Conservation (phyloP, 2,797 vertebrate species). For the Naso thynnoides region DNA sequence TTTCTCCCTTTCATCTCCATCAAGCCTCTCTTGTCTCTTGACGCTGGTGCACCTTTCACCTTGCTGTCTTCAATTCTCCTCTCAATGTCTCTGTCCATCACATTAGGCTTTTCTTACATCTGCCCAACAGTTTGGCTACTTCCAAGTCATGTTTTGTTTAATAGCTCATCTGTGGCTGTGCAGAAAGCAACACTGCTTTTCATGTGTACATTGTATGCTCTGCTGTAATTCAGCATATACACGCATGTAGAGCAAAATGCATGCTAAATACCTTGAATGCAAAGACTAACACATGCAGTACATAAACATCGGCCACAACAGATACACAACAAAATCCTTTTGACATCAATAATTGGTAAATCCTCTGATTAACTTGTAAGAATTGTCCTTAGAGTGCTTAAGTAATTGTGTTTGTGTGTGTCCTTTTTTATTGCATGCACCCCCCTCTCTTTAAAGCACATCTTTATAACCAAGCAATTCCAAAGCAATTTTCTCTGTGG, state of each 20-base stretch:
- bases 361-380: slow-evolving; percentile 84
- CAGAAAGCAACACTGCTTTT: slow-evolving; percentile 23
- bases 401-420: slow-evolving; percentile 87
- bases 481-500: slow-evolving; percentile 91
- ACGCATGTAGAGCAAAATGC: slow-evolving; percentile 16
- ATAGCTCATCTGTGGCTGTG: slow-evolving; percentile 23
- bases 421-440: slow-evolving; percentile 81
- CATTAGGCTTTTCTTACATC: slow-evolving; percentile 20
- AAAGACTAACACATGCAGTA: slow-evolving; percentile 45
- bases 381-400: slow-evolving; percentile 84
- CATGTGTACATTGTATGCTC: background rate
- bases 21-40: slow-evolving; percentile 52
- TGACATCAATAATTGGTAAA: slow-evolving; percentile 85
- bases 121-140: slow-evolving; percentile 8
- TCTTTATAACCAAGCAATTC: slow-evolving; percentile 92
- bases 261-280: slow-evolving; percentile 47
- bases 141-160: slow-evolving; percentile 28
- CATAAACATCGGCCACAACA: slow-evolving; percentile 56
- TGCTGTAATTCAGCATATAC: slow-evolving; percentile 9
- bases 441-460: slow-evolving; percentile 83
- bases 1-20: slow-evolving; percentile 45
- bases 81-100: slow-evolving; percentile 27
- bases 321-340: slow-evolving; percentile 74
- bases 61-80: slow-evolving; percentile 39
- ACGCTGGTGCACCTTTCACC: slow-evolving; percentile 51